A percentile compares a stretch with the other conserved stretches of the same genome.
Evolutionary conservation across 2,888 invertebrate species (phyloP).

Genomic region (Chironomus tentans): DNA sequence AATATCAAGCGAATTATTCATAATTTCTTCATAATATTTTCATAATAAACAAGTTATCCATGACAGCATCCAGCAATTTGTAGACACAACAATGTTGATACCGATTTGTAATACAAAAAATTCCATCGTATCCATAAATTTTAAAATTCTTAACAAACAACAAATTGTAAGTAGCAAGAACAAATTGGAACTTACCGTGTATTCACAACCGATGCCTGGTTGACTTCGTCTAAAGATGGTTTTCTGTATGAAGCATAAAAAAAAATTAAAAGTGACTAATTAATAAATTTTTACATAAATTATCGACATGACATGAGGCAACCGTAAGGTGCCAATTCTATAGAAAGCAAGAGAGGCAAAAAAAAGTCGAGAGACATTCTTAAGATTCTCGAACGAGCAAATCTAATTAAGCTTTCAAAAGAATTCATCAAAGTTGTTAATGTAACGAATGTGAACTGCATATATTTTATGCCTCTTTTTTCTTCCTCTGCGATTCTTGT

Average conservation of each 20-base stretch:
- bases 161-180: background rate
- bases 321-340: slow-evolving; percentile 7
- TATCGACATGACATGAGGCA: background rate
- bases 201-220: slow-evolving; percentile 14
- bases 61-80: no score
- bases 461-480: background rate
- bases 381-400: background rate
- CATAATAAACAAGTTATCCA: no score
- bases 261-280: background rate
- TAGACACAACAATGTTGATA: no score
- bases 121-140: background rate
- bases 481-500: background rate
- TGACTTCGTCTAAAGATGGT: slow-evolving; percentile 25
- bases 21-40: no score
- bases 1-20: no score
- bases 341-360: background rate
- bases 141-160: background rate
- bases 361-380: background rate
- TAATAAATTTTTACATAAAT: slow-evolving; percentile 13
- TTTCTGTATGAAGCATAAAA: slow-evolving; percentile 11
- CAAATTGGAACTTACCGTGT: slow-evolving; percentile 17
- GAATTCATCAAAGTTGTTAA: slow-evolving; percentile 6
- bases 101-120: no score
- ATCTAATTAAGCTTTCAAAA: slow-evolving; percentile 18
- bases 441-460: background rate